Base-by-base conservation (phyloP, 2,113 vertebrate genomes). In the Andinoacara biseriatus region DNA sequence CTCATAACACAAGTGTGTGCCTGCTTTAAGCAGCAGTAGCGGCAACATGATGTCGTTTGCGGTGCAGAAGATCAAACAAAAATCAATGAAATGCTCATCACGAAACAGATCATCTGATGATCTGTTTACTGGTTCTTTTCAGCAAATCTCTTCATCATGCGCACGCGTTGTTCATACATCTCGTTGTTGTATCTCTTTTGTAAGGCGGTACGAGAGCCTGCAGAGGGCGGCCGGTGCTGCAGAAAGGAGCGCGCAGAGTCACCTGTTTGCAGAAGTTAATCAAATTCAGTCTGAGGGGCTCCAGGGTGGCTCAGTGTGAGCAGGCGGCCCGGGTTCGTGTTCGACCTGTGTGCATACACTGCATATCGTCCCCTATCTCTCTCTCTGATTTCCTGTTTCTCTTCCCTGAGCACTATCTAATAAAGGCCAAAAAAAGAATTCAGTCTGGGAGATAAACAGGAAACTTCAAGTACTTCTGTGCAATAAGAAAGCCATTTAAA, bases 361-460 rank as follows among this genome's bases (percentile, higher is more conserved):
- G 35, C 9, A 8, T 3, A 38, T 38, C 35, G 2, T 38, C 35
- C 9, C 8, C 9, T 3, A 2, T 38, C 35, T 9, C 8, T 9
- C 35, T 35, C 33, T 8, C 35, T 9, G 8, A 7, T 35, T 35
- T 35, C 35, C 35, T 9, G 35, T 35, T 35, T 35, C 35, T 9
- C 35, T 35, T 7, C 35, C 8, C 35, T 35, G 35, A 2, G 2
- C 35, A 8, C 35, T 2, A 3, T 38, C 35, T 38, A 10, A 38
- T 10, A 38, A 38, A 38, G 35, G 35, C 35, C 35, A 38, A 38
- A 38, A 8, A 35, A 38, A 33, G 7, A 22, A 84, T 83, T 76
- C 83, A 9, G 83, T 81, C 83, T 10, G 2, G 18, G 58, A 69
- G 58, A 56, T 77, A 75, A 79, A 72, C 88, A 80, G 63, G 83